Base-by-base conservation (phyloP, 2,113 vertebrate species). In the Sitta europaea region DNA sequence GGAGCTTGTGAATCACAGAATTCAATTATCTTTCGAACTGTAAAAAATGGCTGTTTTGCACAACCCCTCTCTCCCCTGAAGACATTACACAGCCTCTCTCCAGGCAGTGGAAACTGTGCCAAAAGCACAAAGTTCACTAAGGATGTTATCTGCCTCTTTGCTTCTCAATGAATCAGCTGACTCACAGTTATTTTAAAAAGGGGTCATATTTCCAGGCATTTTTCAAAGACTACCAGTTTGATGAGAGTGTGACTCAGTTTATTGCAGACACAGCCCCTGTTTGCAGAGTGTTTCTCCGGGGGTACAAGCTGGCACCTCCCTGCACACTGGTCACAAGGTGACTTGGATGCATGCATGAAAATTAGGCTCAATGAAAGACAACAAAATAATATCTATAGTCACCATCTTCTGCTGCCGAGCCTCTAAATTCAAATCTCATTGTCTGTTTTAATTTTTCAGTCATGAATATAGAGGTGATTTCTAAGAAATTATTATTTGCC, bases 1-100 rank as follows among this genome's bases (percentile, higher is more conserved):
- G 81, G 50, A 81, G 45, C 43, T 77, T 54, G 25, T 53, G 68
- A 85, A 84, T 86, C 65, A 66, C 47, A 50, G 85, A 90, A 86
- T 94, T 92, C 72, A 82, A 21, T 88, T 90, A 45, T 83, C 51
- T 79, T 80, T 54, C 88, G 87, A 90, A 92, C 78, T 92, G 73
- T 91, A 83, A 86, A 91, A 83, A 90, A 48, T 20, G 28, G 35
- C 54, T 83, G 28, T 73, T 96, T 89, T 50, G 47, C 19, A 81
- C 66, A 72, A 80, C 17, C 1, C 3, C 38, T 40, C 14, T 94
- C 67, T 86, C 68, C 48, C 40, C 38, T 57, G 22, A 72, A 75
- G 73, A 76, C 19, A 91, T 79, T 76, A 71, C 43, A 53, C 45
- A 80, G 43, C 72, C 40, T 73, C 85, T 88, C 72, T 74, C 38